Evolutionary conservation across 2,888 invertebrate species (phyloP), one percentile per base, ranked within the genome.

Genomic region (Allacma fusca): DNA sequence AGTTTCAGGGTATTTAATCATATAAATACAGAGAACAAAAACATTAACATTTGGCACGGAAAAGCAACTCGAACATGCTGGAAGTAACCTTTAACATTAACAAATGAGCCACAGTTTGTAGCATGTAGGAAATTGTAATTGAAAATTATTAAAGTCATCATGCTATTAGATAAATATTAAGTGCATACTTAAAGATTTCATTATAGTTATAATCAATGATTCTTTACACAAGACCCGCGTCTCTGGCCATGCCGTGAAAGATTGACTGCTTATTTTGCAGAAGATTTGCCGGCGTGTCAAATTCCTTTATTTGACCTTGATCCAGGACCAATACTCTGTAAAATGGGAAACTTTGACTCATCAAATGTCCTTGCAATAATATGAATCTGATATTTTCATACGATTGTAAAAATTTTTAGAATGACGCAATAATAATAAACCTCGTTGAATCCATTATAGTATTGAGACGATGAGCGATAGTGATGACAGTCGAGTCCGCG

Each of bases 401-500:
- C 9, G 2, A 70, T 9, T n/a, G n/a, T n/a, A n/a, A n/a, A 5
- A 50, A 16, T 9, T 12, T 50, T 5, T 16, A 19, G 4, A 1
- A 50, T 4, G n/a, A 50, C 4, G 4, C 16, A 50, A 50, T 4
- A 34, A 9, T 7, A 28, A 28, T 23, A 80, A 85, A 89, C 89
- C 88, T 91, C 85, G 94, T 93, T 43, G 93, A 94, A 88, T 96
- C 95, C 90, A 96, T 90, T 84, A 97, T 95, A 26, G 96, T 97
- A 87, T 96, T 96, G 80, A 97, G 90, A 21, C 96, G 91, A 88
- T 97, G 96, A 50, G 96, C 96, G 86, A 97, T 96, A 0, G 96
- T 96, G 29, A 97, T 90, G 74, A 96, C 93, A 4, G 96, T 96
- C 87, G 94, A 94, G 80, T 93, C 90, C 79, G 90, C 91, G 87